A percentile compares a stretch with the other conserved stretches of the same genome.
These are phyloP conservation scores for Sinocyclocheilus anophthalmus DNA, from an alignment of 2,113 vertebrate genomes.

Conservation along the genomic window DNA sequence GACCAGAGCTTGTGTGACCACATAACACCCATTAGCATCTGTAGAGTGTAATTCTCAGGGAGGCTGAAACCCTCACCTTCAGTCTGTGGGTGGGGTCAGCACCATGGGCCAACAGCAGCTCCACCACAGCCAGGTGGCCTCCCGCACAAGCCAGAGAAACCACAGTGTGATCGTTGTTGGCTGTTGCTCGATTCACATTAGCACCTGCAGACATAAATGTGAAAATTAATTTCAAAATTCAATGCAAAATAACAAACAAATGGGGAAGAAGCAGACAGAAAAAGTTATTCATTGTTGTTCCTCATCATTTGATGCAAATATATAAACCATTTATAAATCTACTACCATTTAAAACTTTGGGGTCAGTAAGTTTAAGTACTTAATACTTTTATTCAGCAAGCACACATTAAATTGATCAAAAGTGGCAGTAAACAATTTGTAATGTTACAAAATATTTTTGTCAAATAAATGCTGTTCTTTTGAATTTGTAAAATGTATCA, in stretches of 20 bases:
- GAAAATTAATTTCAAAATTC: background rate
- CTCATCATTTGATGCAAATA: background rate
- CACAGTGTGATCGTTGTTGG: slow-evolving; percentile 99
- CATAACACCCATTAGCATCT: background rate
- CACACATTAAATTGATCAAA: too few species aligned
- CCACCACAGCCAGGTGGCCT: slow-evolving; percentile 95
- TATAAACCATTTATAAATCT: too few species aligned
- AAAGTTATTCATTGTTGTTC: background rate
- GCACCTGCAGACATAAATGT: slow-evolving; percentile 81
- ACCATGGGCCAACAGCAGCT: slow-evolving; percentile 94
- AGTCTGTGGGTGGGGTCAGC: slow-evolving; percentile 98
- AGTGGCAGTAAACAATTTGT: too few species aligned
- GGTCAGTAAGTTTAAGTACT: too few species aligned
- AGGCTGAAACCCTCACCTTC: slow-evolving; percentile 80
- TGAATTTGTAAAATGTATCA: too few species aligned
- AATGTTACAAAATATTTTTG: too few species aligned
- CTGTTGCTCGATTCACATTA: slow-evolving; percentile 96
- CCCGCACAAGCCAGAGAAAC: slow-evolving; percentile 97
- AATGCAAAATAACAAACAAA: background rate
- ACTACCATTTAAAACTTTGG: too few species aligned
- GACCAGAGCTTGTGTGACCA: background rate
- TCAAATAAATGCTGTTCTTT: too few species aligned
- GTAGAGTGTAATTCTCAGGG: background rate
- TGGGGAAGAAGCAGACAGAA: background rate
- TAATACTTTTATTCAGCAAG: too few species aligned